Evolutionary conservation across 1,140 invertebrate genomes (phyloP).

Genomic region (Ridgeia piscesae): DNA sequence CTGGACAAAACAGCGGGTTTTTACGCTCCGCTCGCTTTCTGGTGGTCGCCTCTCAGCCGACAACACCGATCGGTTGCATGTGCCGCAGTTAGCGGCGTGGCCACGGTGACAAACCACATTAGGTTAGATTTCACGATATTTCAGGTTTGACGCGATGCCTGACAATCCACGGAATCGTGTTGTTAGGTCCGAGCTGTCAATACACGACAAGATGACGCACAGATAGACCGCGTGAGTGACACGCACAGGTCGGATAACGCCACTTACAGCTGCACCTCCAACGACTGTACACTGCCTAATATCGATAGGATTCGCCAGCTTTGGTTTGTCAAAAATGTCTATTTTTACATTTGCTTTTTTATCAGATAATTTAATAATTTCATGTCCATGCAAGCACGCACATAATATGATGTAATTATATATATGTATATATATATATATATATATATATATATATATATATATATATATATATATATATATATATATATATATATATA

Average conservation of each 20-base stretch:
- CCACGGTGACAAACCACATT: neutral
- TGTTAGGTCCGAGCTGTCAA: neutral
- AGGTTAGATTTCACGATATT: neutral
- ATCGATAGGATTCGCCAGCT: too few relatives aligned
- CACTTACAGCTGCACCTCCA: neutral
- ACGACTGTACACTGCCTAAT: too few relatives aligned
- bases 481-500: neutral
- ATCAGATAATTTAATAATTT: too few relatives aligned
- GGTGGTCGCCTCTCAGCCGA: neutral
- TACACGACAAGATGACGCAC: neutral
- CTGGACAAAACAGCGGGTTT: neutral
- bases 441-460: conserved; percentile 3
- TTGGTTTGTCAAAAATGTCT: too few relatives aligned
- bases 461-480: neutral
- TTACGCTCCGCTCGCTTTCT: neutral
- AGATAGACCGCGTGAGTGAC: neutral
- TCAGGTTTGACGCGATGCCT: neutral
- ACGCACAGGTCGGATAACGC: neutral
- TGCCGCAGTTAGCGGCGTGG: neutral
- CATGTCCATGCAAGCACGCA: too few relatives aligned
- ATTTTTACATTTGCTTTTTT: too few relatives aligned
- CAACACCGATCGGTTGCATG: neutral
- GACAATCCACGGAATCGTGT: neutral
- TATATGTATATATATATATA: neutral
- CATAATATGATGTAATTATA: too few relatives aligned